These are phyloP conservation scores for Zapus hudsonius DNA, from an alignment of 2,113 vertebrate species.

Conservation along the genomic window DNA sequence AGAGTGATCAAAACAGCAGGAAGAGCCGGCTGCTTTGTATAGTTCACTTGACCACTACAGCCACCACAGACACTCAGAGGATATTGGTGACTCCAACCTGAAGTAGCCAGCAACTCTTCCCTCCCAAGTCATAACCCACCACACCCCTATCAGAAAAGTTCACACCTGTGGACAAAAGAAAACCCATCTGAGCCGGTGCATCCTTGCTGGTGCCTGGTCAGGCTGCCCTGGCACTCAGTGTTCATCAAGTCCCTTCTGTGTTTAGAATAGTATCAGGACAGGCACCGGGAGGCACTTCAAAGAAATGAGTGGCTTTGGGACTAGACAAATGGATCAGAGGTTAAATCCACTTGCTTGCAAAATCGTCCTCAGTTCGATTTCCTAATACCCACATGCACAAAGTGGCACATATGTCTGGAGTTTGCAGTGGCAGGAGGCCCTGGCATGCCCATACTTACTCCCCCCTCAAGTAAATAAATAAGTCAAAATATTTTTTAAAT, in stretches of 20 bases:
- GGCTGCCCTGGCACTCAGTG: background rate
- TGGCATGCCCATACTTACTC: too few relatives aligned
- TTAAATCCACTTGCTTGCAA: too few relatives aligned
- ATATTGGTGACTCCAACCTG: too few relatives aligned
- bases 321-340: too few relatives aligned
- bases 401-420: too few relatives aligned
- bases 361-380: too few relatives aligned
- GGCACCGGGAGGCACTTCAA: background rate
- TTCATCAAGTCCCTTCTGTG: accelerated
- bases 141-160: accelerated
- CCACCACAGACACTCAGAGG: accelerated
- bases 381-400: too few relatives aligned
- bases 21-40: background rate
- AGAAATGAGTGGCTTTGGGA: background rate
- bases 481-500: too few relatives aligned
- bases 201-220: background rate
- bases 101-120: accelerated
- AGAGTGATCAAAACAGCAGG: background rate
- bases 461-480: too few relatives aligned
- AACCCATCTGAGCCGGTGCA: accelerated
- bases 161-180: accelerated
- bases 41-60: too few relatives aligned
- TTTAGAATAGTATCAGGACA: background rate
- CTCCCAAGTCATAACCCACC: accelerated
- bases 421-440: too few relatives aligned